These are phyloP conservation scores for Elanus axillaris DNA, from an alignment of 2,113 vertebrate species.

Conservation along the genomic window DNA sequence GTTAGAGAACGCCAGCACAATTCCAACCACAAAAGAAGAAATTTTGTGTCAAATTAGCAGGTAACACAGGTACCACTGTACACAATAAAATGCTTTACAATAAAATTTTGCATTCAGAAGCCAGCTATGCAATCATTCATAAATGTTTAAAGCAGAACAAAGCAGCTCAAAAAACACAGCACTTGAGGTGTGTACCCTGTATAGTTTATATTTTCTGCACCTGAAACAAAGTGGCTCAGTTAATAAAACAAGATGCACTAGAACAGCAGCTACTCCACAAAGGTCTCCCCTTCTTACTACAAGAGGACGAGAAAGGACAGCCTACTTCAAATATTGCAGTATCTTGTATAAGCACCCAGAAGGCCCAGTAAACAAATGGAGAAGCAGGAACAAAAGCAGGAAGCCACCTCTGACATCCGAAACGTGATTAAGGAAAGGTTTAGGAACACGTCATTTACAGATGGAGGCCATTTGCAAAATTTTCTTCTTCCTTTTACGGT, in stretches of 20 bases:
- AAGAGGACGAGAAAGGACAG: not conserved
- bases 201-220: not conserved
- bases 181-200: not conserved
- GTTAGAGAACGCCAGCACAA: not conserved
- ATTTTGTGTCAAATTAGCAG: not conserved
- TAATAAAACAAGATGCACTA: not conserved
- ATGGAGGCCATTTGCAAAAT: not conserved
- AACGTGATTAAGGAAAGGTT: not conserved
- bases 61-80: not conserved
- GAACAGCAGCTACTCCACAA: not conserved
- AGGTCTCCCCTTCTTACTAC: not conserved
- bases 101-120: not conserved
- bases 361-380: not conserved
- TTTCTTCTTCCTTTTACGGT: not conserved
- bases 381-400: not conserved
- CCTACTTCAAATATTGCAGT: not conserved
- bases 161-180: not conserved
- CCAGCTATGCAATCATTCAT: not conserved
- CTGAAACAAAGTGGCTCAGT: not conserved
- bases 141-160: not conserved
- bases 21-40: not conserved
- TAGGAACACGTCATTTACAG: not conserved
- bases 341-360: not conserved
- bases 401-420: not conserved
- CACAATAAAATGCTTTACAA: not conserved